Evolutionary conservation across 2,888 invertebrate genomes (phyloP).

Genomic region (Arge pagana): DNA sequence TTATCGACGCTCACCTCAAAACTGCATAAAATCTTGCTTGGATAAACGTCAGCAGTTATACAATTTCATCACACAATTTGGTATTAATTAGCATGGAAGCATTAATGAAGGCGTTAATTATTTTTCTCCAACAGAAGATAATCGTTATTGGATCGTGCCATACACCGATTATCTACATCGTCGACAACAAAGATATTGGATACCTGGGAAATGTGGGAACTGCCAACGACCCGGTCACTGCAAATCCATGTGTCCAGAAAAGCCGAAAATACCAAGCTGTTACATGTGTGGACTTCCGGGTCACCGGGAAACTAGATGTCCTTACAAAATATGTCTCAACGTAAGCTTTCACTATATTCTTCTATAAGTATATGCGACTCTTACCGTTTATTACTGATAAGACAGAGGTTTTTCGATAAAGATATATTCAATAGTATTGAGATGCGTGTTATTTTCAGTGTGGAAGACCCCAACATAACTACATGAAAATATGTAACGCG

Average conservation of each 20-base stretch:
- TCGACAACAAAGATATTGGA: conserved; percentile 35
- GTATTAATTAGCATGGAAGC: neutral
- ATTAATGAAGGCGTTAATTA: too few relatives aligned
- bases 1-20: too few relatives aligned
- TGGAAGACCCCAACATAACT: conserved; percentile 58
- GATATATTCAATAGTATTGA: too few relatives aligned
- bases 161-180: conserved; percentile 40
- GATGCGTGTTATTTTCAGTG: conserved; percentile 62
- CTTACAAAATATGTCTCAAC: conserved; percentile 71
- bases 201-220: conserved; percentile 60
- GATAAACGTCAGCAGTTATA: too few relatives aligned
- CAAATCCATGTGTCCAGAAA: conserved; percentile 64
- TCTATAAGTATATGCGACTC: neutral
- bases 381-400: too few relatives aligned
- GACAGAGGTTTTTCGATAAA: too few relatives aligned
- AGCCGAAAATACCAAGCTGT: conserved; percentile 61
- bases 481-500: conserved; percentile 61
- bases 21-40: too few relatives aligned
- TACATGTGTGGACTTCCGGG: conserved; percentile 71
- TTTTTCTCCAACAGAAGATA: conserved; percentile 39
- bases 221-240: conserved; percentile 71
- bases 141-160: conserved; percentile 47
- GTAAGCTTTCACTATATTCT: conserved; percentile 57
- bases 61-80: too few relatives aligned
- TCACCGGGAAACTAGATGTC: conserved; percentile 71